phyloP scores from a whole-genome alignment of 2,888 invertebrate genomes.

The Tyria jacobaeae region DNA sequence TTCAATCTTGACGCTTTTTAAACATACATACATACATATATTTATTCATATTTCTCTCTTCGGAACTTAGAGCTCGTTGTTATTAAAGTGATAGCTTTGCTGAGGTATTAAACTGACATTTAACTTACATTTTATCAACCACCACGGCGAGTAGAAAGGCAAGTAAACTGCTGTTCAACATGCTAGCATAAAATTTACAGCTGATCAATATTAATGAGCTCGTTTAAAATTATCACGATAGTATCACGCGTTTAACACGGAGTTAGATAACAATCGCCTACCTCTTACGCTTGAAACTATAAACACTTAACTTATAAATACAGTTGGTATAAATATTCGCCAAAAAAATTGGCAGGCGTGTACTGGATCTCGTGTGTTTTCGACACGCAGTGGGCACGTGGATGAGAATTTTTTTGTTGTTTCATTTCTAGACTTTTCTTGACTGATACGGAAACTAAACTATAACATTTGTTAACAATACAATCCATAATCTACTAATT shows the following conservation, averaged over 20 bases:
- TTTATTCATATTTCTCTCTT: slow-evolving; percentile 1
- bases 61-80: background rate
- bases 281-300: slow-evolving; percentile 23
- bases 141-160: slow-evolving; percentile 28
- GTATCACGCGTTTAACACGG: slow-evolving; percentile 40
- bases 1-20: background rate
- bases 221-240: slow-evolving; percentile 31
- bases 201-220: slow-evolving; percentile 37
- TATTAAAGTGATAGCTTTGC: slow-evolving; percentile 22
- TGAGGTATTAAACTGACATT: slow-evolving; percentile 27
- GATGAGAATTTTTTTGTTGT: background rate
- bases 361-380: slow-evolving; percentile 17
- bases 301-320: slow-evolving; percentile 28
- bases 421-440: background rate
- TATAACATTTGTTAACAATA: background rate
- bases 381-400: slow-evolving; percentile 1
- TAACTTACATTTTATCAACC: slow-evolving; percentile 16
- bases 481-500: too few relatives aligned
- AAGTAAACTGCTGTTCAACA: slow-evolving; percentile 31
- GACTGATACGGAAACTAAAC: background rate
- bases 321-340: background rate
- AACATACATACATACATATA: too few relatives aligned
- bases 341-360: slow-evolving; percentile 20
- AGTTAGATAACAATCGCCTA: slow-evolving; percentile 44
- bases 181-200: slow-evolving; percentile 35